Evolutionary conservation across 2,888 invertebrate genomes (phyloP), one percentile per base, ranked within the genome.

Genomic region (Cephus pulcher): DNA sequence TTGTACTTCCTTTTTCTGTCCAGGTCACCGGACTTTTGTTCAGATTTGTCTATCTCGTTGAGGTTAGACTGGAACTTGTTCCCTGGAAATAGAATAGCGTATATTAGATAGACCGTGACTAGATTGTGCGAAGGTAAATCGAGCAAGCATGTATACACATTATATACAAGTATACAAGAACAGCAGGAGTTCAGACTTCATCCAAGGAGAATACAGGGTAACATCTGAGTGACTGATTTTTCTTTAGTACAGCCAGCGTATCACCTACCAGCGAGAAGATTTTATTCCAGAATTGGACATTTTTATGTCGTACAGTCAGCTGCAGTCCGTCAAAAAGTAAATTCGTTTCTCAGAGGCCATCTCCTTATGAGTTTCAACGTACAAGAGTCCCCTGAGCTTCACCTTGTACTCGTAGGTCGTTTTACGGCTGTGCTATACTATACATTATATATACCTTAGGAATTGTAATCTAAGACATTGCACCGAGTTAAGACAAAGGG

Each of bases 31-130:
- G 89, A 89, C 78, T 91, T 91, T 80, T 92, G 92, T 84, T 92
- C 92, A 76, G 92, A 92, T 82, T 92, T 92, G 83, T 90, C 92
- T 82, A 92, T 89, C 79, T 92, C 91, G 84, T 91, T 92, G 78
- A 92, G 86, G 84, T 91, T 92, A 34, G 91, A 91, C 83, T 90
- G 90, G 78, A 86, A 86, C 84, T 91, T 91, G 75, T 84, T 87
- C 79, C 90, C 91, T 90, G 88, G 32, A 87, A 87, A 74, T 74
- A 80, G 68, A 83, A 81, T 76, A 56, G 23, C 56, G 56, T 23
- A 23, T 56, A 56, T 56, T 56, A 56, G 56, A 56, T 56, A 23
- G 23, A 56, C 56, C 56, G 23, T 56, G 56, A 23, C 23, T 23
- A 56, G 56, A 56, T 56, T 56, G 23, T 9, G 23, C 56, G 56